A percentile compares a stretch with the other conserved stretches of the same genome.
Conservation (phyloP, 1,140 invertebrate species). For the Oryctes rhinoceros region DNA sequence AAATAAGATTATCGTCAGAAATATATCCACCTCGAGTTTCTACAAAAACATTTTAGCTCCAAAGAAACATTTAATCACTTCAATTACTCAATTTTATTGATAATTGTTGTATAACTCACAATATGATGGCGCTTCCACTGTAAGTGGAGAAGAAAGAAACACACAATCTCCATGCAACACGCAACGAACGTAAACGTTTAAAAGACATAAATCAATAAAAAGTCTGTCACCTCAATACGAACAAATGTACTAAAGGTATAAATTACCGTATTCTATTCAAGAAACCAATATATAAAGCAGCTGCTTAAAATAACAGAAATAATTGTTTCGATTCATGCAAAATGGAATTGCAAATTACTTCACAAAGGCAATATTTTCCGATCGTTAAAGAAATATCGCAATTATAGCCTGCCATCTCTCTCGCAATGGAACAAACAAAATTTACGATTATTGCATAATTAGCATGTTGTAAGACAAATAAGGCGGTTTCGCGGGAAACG, state of each 20-base stretch:
- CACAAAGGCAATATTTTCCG: slow-evolving; percentile 9
- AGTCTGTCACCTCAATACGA: neutral
- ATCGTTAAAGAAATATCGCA: neutral
- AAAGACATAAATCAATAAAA: too few species aligned
- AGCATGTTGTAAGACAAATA: slow-evolving; percentile 27
- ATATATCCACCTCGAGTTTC: too few species aligned
- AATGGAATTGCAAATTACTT: slow-evolving; percentile 15
- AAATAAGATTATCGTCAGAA: too few species aligned
- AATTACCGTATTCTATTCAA: neutral
- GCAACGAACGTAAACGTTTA: too few species aligned
- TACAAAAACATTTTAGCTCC: too few species aligned
- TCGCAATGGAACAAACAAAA: slow-evolving; percentile 26
- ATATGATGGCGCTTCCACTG: too few species aligned
- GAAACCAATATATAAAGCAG: slow-evolving; percentile 17
- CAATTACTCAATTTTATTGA: too few species aligned
- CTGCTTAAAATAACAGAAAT: slow-evolving; percentile 28
- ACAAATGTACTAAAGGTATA: neutral
- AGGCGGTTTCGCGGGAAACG: slow-evolving; percentile 11
- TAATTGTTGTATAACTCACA: too few species aligned
- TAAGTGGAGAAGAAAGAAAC: too few species aligned
- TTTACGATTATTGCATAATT: slow-evolving; percentile 34
- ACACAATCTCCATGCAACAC: too few species aligned
- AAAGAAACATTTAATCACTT: too few species aligned
- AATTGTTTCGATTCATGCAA: slow-evolving; percentile 23
- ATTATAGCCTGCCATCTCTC: slow-evolving; percentile 26